Conservation (phyloP, 2,888 invertebrate species). For the Aspidapion aeneum region DNA sequence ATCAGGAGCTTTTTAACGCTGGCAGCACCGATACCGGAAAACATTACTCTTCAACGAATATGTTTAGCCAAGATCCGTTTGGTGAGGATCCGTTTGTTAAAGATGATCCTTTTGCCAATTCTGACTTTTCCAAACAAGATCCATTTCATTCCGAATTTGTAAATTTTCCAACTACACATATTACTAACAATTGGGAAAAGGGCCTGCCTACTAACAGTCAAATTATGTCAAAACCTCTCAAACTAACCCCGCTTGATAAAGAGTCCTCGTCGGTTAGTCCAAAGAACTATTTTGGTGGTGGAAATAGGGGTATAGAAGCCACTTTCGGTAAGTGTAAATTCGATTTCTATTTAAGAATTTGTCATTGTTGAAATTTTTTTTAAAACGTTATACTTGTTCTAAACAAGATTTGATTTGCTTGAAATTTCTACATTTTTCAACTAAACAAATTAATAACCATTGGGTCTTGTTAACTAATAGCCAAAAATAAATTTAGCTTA, state of each 20-base stretch:
- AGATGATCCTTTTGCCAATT: conserved; percentile 62
- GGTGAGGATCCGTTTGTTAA: conserved; percentile 73
- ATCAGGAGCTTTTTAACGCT: conserved; percentile 21
- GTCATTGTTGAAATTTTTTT: too few species aligned
- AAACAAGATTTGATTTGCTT: too few species aligned
- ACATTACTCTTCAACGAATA: conserved; percentile 28
- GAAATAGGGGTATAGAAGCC: neutral
- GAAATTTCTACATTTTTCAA: too few species aligned
- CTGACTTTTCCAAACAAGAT: conserved; percentile 56
- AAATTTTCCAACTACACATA: conserved; percentile 16
- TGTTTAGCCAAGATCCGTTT: conserved; percentile 60
- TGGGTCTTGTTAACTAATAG: too few species aligned
- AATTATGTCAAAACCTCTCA: conserved; percentile 37
- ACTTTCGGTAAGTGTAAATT: neutral
- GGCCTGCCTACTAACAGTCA: neutral
- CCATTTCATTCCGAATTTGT: conserved; percentile 56
- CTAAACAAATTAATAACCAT: too few species aligned
- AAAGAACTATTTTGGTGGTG: neutral
- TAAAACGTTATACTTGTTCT: too few species aligned
- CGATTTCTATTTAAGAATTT: too few species aligned
- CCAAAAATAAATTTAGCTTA: too few species aligned
- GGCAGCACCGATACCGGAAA: conserved; percentile 5
- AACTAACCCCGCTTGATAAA: conserved; percentile 18
- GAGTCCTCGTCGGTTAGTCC: conserved; percentile 26
- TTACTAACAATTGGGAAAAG: conserved; percentile 2